Conservation (phyloP, 1,140 invertebrate genomes). For the Papilio helenus region DNA sequence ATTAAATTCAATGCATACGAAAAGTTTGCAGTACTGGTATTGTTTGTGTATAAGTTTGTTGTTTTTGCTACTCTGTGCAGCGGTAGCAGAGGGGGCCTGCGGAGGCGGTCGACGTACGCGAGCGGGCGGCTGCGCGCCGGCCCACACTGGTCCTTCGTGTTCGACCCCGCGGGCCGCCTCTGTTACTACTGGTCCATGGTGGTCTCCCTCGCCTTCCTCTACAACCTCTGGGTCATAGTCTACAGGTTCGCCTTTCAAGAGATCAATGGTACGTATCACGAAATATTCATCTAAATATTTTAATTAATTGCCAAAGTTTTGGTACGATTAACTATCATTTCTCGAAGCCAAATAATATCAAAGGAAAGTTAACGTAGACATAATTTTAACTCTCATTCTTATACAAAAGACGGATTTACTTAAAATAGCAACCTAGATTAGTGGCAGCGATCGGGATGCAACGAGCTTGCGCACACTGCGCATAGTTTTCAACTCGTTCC, state of each 20-base stretch:
- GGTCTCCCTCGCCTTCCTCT: slow-evolving; percentile 98
- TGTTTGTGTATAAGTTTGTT: slow-evolving; percentile 40
- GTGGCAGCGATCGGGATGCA: slow-evolving; percentile 56
- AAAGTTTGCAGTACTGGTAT: slow-evolving; percentile 38
- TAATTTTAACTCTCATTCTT: slow-evolving; percentile 60
- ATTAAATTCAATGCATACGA: slow-evolving; percentile 43
- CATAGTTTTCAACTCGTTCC: slow-evolving; percentile 66
- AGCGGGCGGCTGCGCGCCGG: slow-evolving; percentile 75
- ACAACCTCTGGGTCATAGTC: slow-evolving; percentile 99
- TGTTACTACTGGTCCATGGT: slow-evolving; percentile 99
- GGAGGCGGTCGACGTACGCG: slow-evolving; percentile 75
- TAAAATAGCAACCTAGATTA: slow-evolving; percentile 64
- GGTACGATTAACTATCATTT: too few relatives aligned
- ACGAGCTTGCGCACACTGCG: slow-evolving; percentile 52
- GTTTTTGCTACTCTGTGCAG: slow-evolving; percentile 57
- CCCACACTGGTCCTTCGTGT: slow-evolving; percentile 95
- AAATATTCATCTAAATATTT: not conserved
- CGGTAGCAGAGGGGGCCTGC: slow-evolving; percentile 73
- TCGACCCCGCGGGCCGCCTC: slow-evolving; percentile 94
- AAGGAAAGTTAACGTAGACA: slow-evolving; percentile 60
- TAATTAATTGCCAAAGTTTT: too few relatives aligned
- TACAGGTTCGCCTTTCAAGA: slow-evolving; percentile 99
- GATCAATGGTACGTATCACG: slow-evolving; percentile 88
- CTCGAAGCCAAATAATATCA: slow-evolving; percentile 43
- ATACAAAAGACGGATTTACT: slow-evolving; percentile 64